Percentiles rank a stretch among this genome's conserved stretches.
Conservation (phyloP, 30 jellyfish, hydroid and myxozoan species). For the Nemopilema nomurai region DNA sequence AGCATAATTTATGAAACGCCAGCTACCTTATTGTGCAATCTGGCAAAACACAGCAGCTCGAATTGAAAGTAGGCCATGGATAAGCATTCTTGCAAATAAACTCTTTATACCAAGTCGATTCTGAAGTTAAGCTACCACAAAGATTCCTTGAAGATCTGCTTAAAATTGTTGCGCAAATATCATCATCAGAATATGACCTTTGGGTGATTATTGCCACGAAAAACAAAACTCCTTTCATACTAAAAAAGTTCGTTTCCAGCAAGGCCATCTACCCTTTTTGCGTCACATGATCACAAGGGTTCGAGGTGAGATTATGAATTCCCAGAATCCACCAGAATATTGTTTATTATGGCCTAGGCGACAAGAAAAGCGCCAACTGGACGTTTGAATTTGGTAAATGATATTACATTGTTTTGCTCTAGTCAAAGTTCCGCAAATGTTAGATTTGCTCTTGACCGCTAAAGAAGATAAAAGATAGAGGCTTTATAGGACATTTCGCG, state of each 20-base stretch:
- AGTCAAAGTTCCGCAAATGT: not conserved
- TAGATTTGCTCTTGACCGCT: too few relatives aligned
- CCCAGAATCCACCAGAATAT: not conserved
- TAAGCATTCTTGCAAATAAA: not conserved
- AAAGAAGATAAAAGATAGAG: too few relatives aligned
- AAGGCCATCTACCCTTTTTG: not conserved
- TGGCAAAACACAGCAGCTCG: not conserved
- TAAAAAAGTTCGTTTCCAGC: not conserved
- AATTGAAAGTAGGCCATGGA: not conserved
- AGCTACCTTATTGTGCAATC: not conserved
- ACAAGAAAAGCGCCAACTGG: conserved; percentile 17
- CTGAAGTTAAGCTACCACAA: not conserved
- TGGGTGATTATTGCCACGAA: not conserved
- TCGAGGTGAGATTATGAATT: not conserved
- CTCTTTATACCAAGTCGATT: not conserved
- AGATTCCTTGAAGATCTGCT: not conserved
- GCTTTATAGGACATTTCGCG: too few relatives aligned
- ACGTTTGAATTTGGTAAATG: too few relatives aligned
- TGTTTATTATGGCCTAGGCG: conserved; percentile 28
- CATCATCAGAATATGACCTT: not conserved
- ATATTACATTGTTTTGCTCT: not conserved
- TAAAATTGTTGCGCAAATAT: not conserved
- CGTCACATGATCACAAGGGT: not conserved
- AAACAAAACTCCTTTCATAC: not conserved
- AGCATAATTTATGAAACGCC: too few relatives aligned